phyloP scores from a whole-genome alignment of 1,140 invertebrate genomes.

The Drosophila yakuba region DNA sequence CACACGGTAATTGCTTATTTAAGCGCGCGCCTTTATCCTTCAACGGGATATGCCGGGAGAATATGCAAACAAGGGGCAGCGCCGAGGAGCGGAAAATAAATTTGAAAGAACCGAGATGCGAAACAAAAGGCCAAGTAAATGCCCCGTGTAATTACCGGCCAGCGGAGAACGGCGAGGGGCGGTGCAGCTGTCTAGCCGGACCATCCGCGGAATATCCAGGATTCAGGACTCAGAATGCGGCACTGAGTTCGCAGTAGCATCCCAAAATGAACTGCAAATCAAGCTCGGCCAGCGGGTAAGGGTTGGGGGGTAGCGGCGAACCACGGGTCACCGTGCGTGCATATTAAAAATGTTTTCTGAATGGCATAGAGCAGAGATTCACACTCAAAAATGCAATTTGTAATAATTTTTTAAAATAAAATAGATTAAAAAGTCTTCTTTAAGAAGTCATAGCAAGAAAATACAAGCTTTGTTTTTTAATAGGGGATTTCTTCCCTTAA shows the following conservation, averaged over 20 bases:
- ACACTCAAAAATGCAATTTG: not conserved
- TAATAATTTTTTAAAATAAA: not conserved
- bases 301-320: constrained; percentile 21
- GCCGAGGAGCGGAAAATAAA: constrained; percentile 23
- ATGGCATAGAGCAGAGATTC: constrained; percentile 8
- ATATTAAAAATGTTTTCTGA: constrained; percentile 78
- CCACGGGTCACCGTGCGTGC: constrained; percentile 68
- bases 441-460: too few species aligned
- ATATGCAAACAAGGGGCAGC: constrained; percentile 41
- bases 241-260: constrained; percentile 25
- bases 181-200: constrained; percentile 73
- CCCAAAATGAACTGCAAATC: constrained; percentile 72
- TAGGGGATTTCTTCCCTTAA: too few species aligned
- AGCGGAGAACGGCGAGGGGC: constrained; percentile 4
- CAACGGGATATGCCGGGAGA: constrained; percentile 61
- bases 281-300: constrained; percentile 31
- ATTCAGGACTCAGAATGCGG: constrained; percentile 28
- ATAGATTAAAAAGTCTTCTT: too few species aligned
- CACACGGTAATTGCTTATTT: constrained; percentile 81
- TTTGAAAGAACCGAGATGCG: constrained; percentile 28
- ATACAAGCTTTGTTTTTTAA: too few species aligned
- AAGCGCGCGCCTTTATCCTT: constrained; percentile 78
- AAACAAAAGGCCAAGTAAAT: constrained; percentile 74
- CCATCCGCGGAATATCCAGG: constrained; percentile 21
- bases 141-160: constrained; percentile 74